Base-by-base conservation (phyloP, 92 coral and sea anemone species). In the Porites lobata region DNA sequence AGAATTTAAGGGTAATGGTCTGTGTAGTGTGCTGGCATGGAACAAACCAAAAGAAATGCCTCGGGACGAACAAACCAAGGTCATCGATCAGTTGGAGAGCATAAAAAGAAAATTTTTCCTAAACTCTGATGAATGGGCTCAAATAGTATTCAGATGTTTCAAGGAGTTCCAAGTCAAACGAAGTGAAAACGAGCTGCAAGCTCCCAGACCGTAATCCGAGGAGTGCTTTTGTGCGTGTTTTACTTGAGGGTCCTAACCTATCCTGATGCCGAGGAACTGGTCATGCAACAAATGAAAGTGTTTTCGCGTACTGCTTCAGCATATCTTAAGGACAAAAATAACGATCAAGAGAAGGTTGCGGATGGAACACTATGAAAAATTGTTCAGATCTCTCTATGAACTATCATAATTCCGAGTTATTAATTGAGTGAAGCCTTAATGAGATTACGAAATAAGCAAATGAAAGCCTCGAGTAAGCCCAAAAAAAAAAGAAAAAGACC, bases 151-250 rank as follows among this genome's bases (percentile, higher is more conserved):
- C 76, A 29, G 32, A 14, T 80, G 85, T 43, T 58, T 80, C 9
- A 9, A 12, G 58, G 85, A 80, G 52, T 80, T 80, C 59, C 85
- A 66, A n/a, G 32, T 38, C 21, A 80, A 75, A 38, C 22, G 85
- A 19, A 1, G 59, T n/a, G 52, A 29, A 11, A 43, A 80, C 54
- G 85, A 80, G 72, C 63, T 65, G 8, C 24, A 65, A 65, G 85
- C 85, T 26, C 24, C 17, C 69, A 51, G 67, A 47, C 54, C 2
- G 85, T 80, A 14, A 67, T 80, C 38, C 69, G 85, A 14, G 47
- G 59, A 1, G 85, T 80, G 56, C 38, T 80, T 73, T 11, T 80
- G 59, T 80, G 85, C 68, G 85, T 50, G 18, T 80, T 80, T 43
- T 80, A 80, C 63, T 20, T 80, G 19, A 64, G 85, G 56, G 85